These are phyloP conservation scores for Neoniphon sammara DNA, from an alignment of 2,797 vertebrate genomes.

Conservation along the genomic window DNA sequence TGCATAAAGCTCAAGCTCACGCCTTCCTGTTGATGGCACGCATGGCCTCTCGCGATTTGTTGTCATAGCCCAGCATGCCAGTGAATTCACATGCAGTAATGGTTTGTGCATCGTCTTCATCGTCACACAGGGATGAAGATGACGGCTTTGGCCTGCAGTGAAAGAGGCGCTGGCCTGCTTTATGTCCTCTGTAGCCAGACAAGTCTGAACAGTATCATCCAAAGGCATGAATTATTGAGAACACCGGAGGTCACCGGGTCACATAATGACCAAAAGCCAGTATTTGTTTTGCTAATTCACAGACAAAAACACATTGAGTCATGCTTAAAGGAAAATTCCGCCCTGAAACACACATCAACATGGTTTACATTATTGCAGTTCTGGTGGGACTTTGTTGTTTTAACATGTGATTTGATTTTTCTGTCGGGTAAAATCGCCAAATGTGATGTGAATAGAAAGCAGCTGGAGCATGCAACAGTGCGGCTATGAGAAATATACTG, in stretches of 20 bases:
- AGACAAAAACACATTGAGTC: neutral
- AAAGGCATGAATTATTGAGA: constrained; percentile 11
- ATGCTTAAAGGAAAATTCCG: neutral
- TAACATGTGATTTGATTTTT: no score
- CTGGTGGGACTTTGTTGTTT: no score
- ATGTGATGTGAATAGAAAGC: no score
- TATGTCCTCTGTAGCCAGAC: constrained; percentile 33
- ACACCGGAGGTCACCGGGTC: constrained; percentile 1
- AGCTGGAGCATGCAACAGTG: no score
- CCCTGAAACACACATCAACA: neutral
- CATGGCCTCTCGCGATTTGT: constrained; percentile 40
- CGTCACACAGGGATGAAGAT: constrained; percentile 19
- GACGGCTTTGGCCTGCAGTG: constrained; percentile 21
- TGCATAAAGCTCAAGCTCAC: constrained; percentile 33
- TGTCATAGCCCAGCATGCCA: constrained; percentile 42
- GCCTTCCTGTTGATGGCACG: constrained; percentile 34
- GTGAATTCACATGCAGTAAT: constrained; percentile 42
- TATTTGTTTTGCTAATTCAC: neutral
- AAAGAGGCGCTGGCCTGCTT: constrained; percentile 31
- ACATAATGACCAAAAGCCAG: no score
- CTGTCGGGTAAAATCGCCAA: no score
- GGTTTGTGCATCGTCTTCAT: constrained; percentile 17
- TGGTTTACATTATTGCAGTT: no score
- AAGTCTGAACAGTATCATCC: constrained; percentile 7
- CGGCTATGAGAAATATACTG: no score